phyloP scores from a whole-genome alignment of 1,140 invertebrate genomes.

The Camponotus pennsylvanicus region DNA sequence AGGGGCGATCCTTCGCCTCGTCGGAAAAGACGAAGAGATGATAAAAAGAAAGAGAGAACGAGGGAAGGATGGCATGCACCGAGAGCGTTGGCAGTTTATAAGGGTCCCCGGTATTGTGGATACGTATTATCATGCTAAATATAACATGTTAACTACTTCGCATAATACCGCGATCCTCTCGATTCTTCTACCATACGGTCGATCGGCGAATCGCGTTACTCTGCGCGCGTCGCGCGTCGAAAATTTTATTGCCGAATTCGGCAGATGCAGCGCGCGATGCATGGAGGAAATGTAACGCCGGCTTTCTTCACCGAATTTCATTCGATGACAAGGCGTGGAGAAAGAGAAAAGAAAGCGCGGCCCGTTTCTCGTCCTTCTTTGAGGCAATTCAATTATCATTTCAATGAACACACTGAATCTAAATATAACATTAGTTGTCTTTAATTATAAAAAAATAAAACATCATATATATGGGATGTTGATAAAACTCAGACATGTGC shows the following conservation, averaged over 20 bases:
- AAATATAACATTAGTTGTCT: background rate
- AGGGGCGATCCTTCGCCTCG: constrained; percentile 31
- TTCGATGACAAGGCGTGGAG: background rate
- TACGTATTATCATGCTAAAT: constrained; percentile 86
- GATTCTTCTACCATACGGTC: constrained; percentile 64
- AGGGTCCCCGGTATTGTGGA: constrained; percentile 84
- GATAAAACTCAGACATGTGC: background rate
- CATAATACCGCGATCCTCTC: constrained; percentile 81
- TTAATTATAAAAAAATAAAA: background rate
- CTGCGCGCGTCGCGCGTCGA: constrained; percentile 56
- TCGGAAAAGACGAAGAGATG: constrained; percentile 34
- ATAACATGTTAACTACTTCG: constrained; percentile 87
- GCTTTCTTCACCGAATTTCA: constrained; percentile 32
- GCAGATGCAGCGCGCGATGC: constrained; percentile 68
- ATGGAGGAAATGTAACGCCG: constrained; percentile 1
- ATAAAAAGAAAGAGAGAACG: constrained; percentile 48
- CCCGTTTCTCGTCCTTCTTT: background rate
- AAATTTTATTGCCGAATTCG: constrained; percentile 74
- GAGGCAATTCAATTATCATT: constrained; percentile 48
- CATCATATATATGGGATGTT: background rate
- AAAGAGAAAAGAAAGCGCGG: background rate
- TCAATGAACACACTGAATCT: constrained; percentile 1
- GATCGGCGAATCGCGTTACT: constrained; percentile 75
- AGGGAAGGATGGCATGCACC: constrained; percentile 74
- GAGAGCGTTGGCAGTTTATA: constrained; percentile 86